These are phyloP conservation scores for Xiphophorus couchianus DNA, from an alignment of 2,113 vertebrate species.

Conservation along the genomic window DNA sequence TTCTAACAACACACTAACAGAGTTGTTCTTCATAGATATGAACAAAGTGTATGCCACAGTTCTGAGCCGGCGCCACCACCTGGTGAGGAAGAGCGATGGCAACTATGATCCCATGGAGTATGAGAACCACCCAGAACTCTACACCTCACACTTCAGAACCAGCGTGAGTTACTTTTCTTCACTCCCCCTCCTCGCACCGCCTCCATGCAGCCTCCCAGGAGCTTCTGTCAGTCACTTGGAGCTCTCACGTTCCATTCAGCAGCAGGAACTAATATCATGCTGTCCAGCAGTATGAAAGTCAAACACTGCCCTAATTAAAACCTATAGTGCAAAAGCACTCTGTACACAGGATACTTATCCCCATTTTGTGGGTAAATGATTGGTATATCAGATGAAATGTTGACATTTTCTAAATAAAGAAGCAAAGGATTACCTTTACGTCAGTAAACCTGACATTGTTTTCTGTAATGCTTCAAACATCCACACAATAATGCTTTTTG, in stretches of 20 bases:
- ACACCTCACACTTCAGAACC: slow-evolving; percentile 90
- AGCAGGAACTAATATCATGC: background rate
- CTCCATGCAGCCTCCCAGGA: background rate
- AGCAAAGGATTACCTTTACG: too few species aligned
- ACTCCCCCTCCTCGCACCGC: background rate
- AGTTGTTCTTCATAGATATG: slow-evolving; percentile 80
- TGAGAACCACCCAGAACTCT: slow-evolving; percentile 90
- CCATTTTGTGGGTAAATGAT: too few species aligned
- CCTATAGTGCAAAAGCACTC: too few species aligned
- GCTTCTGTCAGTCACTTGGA: slow-evolving; percentile 10
- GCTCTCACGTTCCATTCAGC: slow-evolving; percentile 17
- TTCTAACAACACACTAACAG: background rate
- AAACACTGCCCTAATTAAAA: too few species aligned
- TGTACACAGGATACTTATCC: too few species aligned
- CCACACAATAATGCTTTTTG: too few species aligned
- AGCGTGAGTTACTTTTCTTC: slow-evolving; percentile 82
- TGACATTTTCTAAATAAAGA: too few species aligned
- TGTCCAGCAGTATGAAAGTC: too few species aligned
- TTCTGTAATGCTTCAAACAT: too few species aligned
- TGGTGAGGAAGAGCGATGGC: slow-evolving; percentile 91
- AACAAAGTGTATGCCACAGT: slow-evolving; percentile 94
- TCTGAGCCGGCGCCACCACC: slow-evolving; percentile 95
- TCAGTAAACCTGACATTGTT: too few species aligned
- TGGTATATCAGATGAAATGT: too few species aligned
- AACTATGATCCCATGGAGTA: slow-evolving; percentile 92